Base-by-base conservation (phyloP, 23 tunicate genomes). In the Clavelina lepadiformis region DNA sequence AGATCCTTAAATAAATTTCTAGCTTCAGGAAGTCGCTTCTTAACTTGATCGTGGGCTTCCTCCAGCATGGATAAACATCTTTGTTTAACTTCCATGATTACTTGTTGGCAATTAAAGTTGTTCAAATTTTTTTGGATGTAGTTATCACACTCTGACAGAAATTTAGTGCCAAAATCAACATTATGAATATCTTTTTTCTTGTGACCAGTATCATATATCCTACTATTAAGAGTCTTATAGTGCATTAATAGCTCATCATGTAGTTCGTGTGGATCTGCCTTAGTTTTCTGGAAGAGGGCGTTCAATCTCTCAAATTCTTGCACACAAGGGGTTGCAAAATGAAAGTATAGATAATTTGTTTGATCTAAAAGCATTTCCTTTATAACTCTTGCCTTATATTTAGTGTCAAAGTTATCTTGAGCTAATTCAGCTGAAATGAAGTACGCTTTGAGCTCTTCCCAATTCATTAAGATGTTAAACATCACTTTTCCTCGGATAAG, bases 281-380 rank as follows among this genome's bases (percentile, higher is more conserved):
- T 35, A 8, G 68, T 63, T 8, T 28, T 3, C 51, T 63, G 68
- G 25, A 35, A 63, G 51, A 63, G 38, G 38, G 28, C 50, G 38
- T 68, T 68, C 2, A 68, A 8, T 27, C n/a, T 50, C 34, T 51
- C 74, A 51, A 68, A 68, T 23, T 68, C 66, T 56, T 71, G 77
- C 7, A 71, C 77, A 29, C 37, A 1, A 2, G 77, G 77, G 23
- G 77, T 71, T 31, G 65, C 52, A 56, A 71, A 71, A 3, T 25
- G 33, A 69, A 69, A 69, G 75, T 46, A 69, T 35, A 53, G 54
- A 38, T 67, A 67, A 47, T 67, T 67, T 28, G 13, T 31, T 8
- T 23, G 46, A 32, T 69, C 75, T 69, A 20, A 36, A 7, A 69
- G 28, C 75, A 69, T 69, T 69, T 69, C 75, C 46, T 69, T 72